Base-by-base conservation (phyloP, 2,797 vertebrate species). In the Rhynchonycteris naso region DNA sequence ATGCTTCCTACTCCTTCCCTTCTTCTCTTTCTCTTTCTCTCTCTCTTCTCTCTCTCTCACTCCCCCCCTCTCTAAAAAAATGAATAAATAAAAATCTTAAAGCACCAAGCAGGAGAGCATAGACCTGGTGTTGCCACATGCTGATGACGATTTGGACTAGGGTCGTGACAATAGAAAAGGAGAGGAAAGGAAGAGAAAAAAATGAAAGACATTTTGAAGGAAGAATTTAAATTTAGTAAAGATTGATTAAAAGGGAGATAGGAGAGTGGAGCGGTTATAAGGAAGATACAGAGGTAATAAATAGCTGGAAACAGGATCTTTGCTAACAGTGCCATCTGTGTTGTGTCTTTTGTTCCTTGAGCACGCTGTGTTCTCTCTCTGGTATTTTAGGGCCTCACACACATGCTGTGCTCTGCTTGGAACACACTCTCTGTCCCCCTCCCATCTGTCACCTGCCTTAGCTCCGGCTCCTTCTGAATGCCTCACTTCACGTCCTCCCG, bases 151-250 rank as follows among this genome's bases (percentile, higher is more conserved):
- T 22, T 33, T 24, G 30, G 66, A 33, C 58, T 47, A 52, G 47
- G 50, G 19, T 24, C 43, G 24, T 1, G 0, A 58, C 58, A 61
- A 7, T 2, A 52, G 84, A 33, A 66, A 22, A 66, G 71, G 38
- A 66, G 47, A 75, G 66, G 50, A 63, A 82, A 61, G 15, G 66
- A 47, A 81, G 21, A 18, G 87, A 30, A 58, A 19, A 61, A 4
- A 56, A 5, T 47, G 38, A 79, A 35, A 83, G 47, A 61, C 14
- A 28, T 54, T 83, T 65, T 76, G 43, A 93, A 93, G 43, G 71
- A 91, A 84, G 24, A 91, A 83, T 86, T 79, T 88, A 58, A 35
- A 78, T 59, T 26, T 88, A 11, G 15, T 43, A n/a, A 88, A 81
- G 50, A 58, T 18, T 52, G 12, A 19, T 33, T 89, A 18, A 94